Percentiles rank a stretch among this genome's conserved stretches.
Conservation (phyloP, 2,797 vertebrate species). For the Oryzias sinensis region DNA sequence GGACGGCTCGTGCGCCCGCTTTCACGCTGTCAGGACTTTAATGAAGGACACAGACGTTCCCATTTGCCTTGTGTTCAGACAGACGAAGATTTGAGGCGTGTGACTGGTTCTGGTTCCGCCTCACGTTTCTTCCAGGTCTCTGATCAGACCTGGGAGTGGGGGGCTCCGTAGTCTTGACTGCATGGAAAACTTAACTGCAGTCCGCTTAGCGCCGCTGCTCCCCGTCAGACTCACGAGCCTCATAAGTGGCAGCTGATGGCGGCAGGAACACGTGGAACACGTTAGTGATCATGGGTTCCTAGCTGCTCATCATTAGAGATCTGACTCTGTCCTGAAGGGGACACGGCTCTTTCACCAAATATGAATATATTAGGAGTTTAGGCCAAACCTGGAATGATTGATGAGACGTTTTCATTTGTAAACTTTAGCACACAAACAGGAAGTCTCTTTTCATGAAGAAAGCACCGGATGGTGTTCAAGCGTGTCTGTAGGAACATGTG, state of each 20-base stretch:
- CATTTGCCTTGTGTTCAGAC: not conserved
- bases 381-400: too few relatives aligned
- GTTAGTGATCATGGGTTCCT: slow-evolving; percentile 54
- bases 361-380: too few relatives aligned
- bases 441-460: too few relatives aligned
- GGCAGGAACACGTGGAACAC: slow-evolving; percentile 49
- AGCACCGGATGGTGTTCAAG: too few relatives aligned
- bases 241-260: slow-evolving; percentile 55
- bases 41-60: not conserved
- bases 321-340: too few relatives aligned
- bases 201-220: slow-evolving; percentile 1
- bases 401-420: too few relatives aligned
- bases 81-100: not conserved
- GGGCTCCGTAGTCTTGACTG: too few relatives aligned
- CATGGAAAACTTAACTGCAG: not conserved
- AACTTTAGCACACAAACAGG: too few relatives aligned
- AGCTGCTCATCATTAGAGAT: slow-evolving; percentile 37
- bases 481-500: too few relatives aligned
- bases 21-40: not conserved
- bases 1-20: slow-evolving; percentile 11
- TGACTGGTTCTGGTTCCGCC: not conserved
- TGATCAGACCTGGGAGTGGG: too few relatives aligned
- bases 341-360: too few relatives aligned
- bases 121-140: not conserved
- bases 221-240: slow-evolving; percentile 41